phyloP scores from a whole-genome alignment of 2,888 invertebrate species.

The Nemoura dubitans region DNA sequence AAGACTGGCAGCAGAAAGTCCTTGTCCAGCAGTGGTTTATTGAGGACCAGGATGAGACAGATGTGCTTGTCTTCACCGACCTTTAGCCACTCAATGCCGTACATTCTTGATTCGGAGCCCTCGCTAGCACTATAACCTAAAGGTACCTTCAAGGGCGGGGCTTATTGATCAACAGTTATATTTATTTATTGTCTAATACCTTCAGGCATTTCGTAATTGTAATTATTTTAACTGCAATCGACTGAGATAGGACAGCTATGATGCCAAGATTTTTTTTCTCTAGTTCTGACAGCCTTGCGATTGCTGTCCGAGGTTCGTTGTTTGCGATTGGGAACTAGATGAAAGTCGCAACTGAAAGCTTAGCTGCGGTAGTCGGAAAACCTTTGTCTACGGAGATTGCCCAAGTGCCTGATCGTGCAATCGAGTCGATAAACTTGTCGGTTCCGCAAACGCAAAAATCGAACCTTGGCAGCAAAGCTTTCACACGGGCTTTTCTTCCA shows the following conservation, averaged over 20 bases:
- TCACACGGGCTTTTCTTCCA: neutral
- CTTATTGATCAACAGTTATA: conserved; percentile 22
- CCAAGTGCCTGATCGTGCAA: too few relatives aligned
- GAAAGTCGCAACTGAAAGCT: neutral
- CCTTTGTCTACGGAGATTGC: neutral
- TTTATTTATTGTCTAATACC: conserved; percentile 42
- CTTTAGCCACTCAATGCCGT: too few relatives aligned
- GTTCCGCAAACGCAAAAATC: neutral
- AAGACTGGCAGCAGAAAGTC: too few relatives aligned
- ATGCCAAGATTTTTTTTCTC: neutral
- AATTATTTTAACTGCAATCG: neutral
- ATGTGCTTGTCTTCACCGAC: too few relatives aligned
- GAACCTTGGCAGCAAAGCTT: neutral
- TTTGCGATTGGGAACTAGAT: neutral
- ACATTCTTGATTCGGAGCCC: too few relatives aligned
- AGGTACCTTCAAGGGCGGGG: neutral
- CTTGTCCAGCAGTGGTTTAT: too few relatives aligned
- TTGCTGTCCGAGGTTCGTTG: neutral
- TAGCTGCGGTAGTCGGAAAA: neutral
- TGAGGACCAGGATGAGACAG: too few relatives aligned
- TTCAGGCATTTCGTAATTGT: conserved; percentile 30
- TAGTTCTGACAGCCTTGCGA: neutral
- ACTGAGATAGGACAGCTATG: neutral
- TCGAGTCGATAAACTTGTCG: neutral
- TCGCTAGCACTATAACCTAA: too few relatives aligned